phyloP scores from a whole-genome alignment of 2,113 vertebrate genomes.

The Syrmaticus mikado region DNA sequence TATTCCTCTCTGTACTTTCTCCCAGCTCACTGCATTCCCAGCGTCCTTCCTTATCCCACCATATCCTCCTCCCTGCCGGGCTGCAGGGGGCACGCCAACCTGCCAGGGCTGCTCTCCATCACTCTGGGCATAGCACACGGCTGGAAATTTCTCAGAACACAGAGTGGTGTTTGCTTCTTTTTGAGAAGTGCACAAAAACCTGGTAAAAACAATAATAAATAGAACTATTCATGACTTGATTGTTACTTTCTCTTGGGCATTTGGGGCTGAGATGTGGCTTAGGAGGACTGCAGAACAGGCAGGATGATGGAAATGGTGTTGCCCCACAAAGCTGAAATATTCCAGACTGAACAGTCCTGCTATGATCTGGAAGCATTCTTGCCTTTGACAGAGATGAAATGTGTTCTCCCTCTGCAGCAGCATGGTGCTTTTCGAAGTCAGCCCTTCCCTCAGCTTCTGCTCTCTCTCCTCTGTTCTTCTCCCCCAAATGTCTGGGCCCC shows the following conservation, averaged over 20 bases:
- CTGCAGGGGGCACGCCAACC: background rate
- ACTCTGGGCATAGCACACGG: background rate
- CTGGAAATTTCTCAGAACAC: background rate
- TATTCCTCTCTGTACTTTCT: background rate
- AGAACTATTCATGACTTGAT: background rate
- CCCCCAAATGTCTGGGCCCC: background rate
- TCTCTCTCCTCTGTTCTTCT: background rate
- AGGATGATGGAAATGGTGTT: background rate
- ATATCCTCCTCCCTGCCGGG: background rate
- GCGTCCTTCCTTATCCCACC: background rate
- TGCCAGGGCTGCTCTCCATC: background rate
- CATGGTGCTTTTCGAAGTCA: rapidly evolving
- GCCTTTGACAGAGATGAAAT: background rate
- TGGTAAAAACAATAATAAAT: background rate
- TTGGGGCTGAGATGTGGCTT: background rate
- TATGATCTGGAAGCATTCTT: background rate
- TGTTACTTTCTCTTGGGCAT: background rate
- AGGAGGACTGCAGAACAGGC: background rate
- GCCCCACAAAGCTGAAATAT: background rate
- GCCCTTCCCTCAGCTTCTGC: background rate
- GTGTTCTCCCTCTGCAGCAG: background rate
- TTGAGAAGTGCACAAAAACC: background rate
- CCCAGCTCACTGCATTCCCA: background rate
- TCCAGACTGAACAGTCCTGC: background rate
- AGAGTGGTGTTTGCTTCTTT: background rate